Evolutionary conservation across 2,888 invertebrate species (phyloP).

Genomic region (Noctua comes): DNA sequence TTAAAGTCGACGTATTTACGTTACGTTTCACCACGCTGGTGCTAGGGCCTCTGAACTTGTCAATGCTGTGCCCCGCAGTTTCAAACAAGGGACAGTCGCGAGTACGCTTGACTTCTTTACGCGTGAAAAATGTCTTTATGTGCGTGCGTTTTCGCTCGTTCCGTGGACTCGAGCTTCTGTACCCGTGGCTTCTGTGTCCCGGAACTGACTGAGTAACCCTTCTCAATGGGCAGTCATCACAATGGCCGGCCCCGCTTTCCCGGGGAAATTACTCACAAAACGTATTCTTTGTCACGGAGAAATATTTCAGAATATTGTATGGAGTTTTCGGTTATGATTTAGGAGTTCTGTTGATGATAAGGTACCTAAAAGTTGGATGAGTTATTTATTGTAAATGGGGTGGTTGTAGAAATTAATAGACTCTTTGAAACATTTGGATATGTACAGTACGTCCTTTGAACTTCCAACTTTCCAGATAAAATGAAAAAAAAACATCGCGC

Average conservation of each 20-base stretch:
- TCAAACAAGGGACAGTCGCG: not conserved
- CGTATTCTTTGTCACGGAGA: slow-evolving; percentile 62
- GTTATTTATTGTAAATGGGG: slow-evolving; percentile 29
- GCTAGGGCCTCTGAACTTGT: not conserved
- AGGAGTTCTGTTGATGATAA: slow-evolving; percentile 30
- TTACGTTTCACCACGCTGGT: too few species aligned
- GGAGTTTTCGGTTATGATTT: slow-evolving; percentile 48
- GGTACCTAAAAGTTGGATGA: slow-evolving; percentile 29
- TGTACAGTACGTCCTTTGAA: not conserved
- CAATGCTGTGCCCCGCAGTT: not conserved
- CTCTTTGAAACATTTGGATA: not conserved
- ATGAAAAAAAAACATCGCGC: not conserved
- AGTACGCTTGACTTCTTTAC: not conserved
- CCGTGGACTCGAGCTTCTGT: slow-evolving; percentile 3
- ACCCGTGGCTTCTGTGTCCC: not conserved
- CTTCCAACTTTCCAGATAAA: not conserved
- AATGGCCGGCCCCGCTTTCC: slow-evolving; percentile 49
- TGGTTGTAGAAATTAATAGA: slow-evolving; percentile 3
- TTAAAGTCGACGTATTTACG: too few species aligned
- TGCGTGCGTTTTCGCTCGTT: not conserved
- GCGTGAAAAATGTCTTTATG: not conserved
- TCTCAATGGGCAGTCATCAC: slow-evolving; percentile 61
- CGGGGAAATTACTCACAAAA: slow-evolving; percentile 57
- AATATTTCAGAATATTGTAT: slow-evolving; percentile 63
- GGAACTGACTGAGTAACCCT: slow-evolving; percentile 66